Percentiles rank a stretch among this genome's conserved stretches.
These are phyloP conservation scores for Melikaiella ostensackeni DNA, from an alignment of 2,888 invertebrate genomes.

Conservation along the genomic window DNA sequence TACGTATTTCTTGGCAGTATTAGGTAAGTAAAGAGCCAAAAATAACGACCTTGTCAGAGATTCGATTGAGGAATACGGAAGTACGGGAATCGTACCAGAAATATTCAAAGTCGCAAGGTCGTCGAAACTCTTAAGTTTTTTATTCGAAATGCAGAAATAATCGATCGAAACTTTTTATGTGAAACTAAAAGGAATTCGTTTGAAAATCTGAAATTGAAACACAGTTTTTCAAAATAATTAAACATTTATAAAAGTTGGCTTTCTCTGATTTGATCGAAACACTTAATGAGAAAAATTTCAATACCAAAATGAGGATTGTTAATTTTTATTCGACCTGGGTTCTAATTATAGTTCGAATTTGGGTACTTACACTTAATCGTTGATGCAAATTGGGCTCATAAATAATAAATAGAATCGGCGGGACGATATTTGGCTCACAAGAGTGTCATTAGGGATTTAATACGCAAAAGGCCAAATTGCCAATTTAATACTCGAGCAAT, in stretches of 20 bases:
- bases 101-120: constrained; percentile 8
- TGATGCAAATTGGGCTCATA: not conserved
- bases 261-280: not conserved
- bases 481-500: too few species aligned
- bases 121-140: not conserved
- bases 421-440: too few species aligned
- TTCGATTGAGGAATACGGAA: constrained; percentile 38
- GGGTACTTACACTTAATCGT: not conserved
- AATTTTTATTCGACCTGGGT: not conserved
- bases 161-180: not conserved
- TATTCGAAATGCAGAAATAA: not conserved
- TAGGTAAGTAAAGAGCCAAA: constrained; percentile 17
- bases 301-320: not conserved
- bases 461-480: too few species aligned
- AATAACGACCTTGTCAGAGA: constrained; percentile 20
- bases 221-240: not conserved
- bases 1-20: constrained; percentile 38
- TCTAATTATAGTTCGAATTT: not conserved
- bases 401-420: not conserved
- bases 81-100: constrained; percentile 31
- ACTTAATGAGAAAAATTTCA: not conserved
- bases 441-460: too few species aligned
- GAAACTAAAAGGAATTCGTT: not conserved
- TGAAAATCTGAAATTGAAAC: not conserved
- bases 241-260: not conserved